Percentiles rank a stretch among this genome's conserved stretches.
phyloP scores from a whole-genome alignment of 1,140 invertebrate species.

The Leptinotarsa lineolata region DNA sequence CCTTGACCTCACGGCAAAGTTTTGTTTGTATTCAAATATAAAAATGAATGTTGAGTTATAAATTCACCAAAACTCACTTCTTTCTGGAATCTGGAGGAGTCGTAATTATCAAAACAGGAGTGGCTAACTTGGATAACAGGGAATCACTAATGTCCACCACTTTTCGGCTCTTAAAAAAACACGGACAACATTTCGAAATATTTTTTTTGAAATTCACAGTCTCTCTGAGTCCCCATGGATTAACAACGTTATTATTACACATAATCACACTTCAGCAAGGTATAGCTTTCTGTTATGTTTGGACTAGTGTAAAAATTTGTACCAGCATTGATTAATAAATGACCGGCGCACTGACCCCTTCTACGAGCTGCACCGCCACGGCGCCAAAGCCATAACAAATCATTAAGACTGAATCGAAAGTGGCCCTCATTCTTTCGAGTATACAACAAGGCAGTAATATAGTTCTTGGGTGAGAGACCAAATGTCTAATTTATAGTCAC shows the following conservation, averaged over 20 bases:
- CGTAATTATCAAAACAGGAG: conserved; percentile 35
- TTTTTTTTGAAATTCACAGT: conserved; percentile 12
- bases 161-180: conserved; percentile 31
- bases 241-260: conserved; percentile 28
- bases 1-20: not conserved
- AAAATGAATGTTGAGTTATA: not conserved
- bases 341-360: conserved; percentile 46
- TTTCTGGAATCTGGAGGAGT: conserved; percentile 26
- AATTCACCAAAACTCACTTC: conserved; percentile 32
- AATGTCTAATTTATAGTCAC: too few species aligned
- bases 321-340: conserved; percentile 46
- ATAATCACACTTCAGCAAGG: not conserved
- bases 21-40: not conserved
- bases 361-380: not conserved
- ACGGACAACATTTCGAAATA: conserved; percentile 35
- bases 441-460: too few species aligned
- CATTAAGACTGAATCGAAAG: conserved; percentile 13
- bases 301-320: conserved; percentile 1
- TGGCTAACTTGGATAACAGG: conserved; percentile 20
- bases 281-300: conserved; percentile 10
- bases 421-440: not conserved
- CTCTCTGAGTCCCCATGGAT: conserved; percentile 41
- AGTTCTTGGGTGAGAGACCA: too few species aligned
- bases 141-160: conserved; percentile 25
- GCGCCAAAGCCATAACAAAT: conserved; percentile 1